Conservation (phyloP, 2,113 vertebrate species). For the Hirundichthys speculiger region DNA sequence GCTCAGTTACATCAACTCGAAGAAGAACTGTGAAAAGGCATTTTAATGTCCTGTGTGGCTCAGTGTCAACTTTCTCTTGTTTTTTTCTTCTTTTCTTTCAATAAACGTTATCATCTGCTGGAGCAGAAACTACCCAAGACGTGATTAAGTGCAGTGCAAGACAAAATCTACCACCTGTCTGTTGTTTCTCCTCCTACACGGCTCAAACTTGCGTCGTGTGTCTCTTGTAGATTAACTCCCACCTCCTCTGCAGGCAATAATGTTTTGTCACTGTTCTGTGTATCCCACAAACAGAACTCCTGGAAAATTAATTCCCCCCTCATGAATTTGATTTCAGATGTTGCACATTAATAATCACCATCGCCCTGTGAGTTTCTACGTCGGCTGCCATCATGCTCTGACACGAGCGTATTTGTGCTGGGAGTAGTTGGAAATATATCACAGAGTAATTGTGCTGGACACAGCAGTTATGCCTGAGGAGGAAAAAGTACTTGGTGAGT, state of each 20-base stretch:
- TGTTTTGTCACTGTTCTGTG: slow-evolving; percentile 37
- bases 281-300: slow-evolving; percentile 9
- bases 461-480: not conserved
- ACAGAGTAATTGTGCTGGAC: slow-evolving; percentile 33
- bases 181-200: slow-evolving; percentile 7
- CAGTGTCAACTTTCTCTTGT: no score
- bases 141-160: slow-evolving; percentile 14
- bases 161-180: slow-evolving; percentile 11
- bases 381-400: slow-evolving; percentile 25
- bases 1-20: no score
- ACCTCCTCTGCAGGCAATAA: slow-evolving; percentile 9
- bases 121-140: not conserved
- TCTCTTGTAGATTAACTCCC: slow-evolving; percentile 13
- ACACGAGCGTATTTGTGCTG: slow-evolving; percentile 5
- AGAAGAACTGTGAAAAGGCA: no score
- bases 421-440: slow-evolving; percentile 18
- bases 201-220: slow-evolving; percentile 12
- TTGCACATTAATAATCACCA: slow-evolving; percentile 56
- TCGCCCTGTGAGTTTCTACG: slow-evolving; percentile 14
- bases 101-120: not conserved
- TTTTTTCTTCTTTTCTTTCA: no score
- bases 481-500: slow-evolving; percentile 17
- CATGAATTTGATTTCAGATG: slow-evolving; percentile 47
- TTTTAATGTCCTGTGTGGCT: no score
- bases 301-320: slow-evolving; percentile 29